phyloP scores from a whole-genome alignment of 1,140 invertebrate species.

The Neodiprion pinetum region DNA sequence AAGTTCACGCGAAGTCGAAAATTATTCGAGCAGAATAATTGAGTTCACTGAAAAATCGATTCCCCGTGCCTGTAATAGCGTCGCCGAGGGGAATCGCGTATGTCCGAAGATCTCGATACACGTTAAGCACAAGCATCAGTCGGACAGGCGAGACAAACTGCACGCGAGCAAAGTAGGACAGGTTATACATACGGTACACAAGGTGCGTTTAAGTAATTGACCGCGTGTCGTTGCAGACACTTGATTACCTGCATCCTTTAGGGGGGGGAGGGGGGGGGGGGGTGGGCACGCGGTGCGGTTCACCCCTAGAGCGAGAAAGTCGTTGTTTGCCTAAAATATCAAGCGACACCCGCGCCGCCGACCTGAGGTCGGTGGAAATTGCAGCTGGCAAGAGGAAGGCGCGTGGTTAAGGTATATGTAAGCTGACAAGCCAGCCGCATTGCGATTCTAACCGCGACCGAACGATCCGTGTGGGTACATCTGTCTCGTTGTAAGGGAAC shows the following conservation, averaged over 20 bases:
- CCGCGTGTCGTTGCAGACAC: background rate
- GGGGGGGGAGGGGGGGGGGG: background rate
- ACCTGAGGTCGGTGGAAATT: too few species aligned
- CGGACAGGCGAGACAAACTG: too few species aligned
- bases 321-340: conserved; percentile 1
- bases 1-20: too few species aligned
- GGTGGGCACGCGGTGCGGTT: background rate
- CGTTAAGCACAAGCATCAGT: too few species aligned
- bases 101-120: too few species aligned
- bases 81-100: too few species aligned
- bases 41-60: too few species aligned
- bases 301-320: background rate
- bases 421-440: background rate
- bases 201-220: background rate
- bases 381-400: background rate
- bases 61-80: too few species aligned
- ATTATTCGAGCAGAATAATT: too few species aligned
- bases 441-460: too few species aligned
- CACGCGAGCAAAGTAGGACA: too few species aligned
- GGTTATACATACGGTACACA: too few species aligned
- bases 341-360: conserved; percentile 1
- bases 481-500: conserved; percentile 58
- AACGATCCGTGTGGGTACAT: conserved; percentile 34
- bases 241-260: background rate
- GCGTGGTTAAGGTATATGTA: background rate